Evolutionary conservation across 1,140 invertebrate species (phyloP).

Genomic region (Ceratina calcarata): DNA sequence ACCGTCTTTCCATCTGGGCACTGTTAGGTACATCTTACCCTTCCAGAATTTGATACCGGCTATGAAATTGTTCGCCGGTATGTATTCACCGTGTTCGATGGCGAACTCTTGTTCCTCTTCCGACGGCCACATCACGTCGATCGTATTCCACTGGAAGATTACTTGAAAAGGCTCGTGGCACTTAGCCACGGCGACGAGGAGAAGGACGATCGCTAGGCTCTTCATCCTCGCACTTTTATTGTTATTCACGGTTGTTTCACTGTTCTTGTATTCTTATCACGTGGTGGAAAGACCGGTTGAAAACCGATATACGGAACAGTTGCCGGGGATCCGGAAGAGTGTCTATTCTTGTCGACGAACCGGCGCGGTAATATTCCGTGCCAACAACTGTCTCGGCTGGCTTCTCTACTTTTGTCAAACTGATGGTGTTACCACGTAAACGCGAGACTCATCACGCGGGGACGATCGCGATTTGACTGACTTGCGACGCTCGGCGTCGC

Average conservation of each 20-base stretch:
- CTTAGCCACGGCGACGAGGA: conserved; percentile 43
- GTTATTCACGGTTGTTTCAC: background rate
- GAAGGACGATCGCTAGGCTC: conserved; percentile 26
- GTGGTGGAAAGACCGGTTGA: conserved; percentile 18
- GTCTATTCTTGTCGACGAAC: conserved; percentile 43
- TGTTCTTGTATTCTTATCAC: too few relatives aligned
- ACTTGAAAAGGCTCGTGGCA: conserved; percentile 78
- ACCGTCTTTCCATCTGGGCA: conserved; percentile 84
- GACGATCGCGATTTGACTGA: conserved; percentile 71
- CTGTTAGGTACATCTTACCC: conserved; percentile 83
- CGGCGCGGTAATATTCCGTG: conserved; percentile 13
- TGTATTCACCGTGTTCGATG: conserved; percentile 79
- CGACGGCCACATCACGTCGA: conserved; percentile 74
- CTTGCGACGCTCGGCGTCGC: conserved; percentile 65
- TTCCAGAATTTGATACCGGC: conserved; percentile 84
- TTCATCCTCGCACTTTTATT: conserved; percentile 35
- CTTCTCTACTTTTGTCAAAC: background rate
- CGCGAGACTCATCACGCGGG: conserved; percentile 30
- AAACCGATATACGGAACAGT: conserved; percentile 43
- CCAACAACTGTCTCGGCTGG: background rate
- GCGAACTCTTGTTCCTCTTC: conserved; percentile 76
- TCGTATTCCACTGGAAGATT: conserved; percentile 76
- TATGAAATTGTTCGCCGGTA: conserved; percentile 83
- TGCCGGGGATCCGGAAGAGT: conserved; percentile 25
- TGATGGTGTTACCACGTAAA: background rate